These are phyloP conservation scores for Saturnia pavonia DNA, from an alignment of 2,888 invertebrate genomes.

Conservation along the genomic window DNA sequence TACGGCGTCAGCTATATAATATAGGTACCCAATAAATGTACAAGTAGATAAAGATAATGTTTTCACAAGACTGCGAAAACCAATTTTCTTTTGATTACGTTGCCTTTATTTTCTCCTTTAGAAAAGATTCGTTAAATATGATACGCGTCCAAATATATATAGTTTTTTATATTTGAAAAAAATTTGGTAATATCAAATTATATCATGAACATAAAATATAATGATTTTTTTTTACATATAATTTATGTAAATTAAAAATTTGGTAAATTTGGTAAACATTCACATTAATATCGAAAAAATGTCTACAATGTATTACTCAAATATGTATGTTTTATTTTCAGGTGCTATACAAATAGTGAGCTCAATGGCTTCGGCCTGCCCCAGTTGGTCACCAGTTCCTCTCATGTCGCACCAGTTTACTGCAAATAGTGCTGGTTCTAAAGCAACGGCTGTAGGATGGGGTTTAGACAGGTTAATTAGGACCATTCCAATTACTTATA, in stretches of 20 bases:
- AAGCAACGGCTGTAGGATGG: slow-evolving; percentile 64
- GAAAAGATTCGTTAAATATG: not conserved
- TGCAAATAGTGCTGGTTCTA: slow-evolving; percentile 39
- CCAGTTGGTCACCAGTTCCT: slow-evolving; percentile 57
- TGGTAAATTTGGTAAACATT: not conserved
- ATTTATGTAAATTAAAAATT: not conserved
- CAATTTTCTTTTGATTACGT: not conserved
- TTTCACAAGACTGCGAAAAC: not conserved
- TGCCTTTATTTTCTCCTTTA: not conserved
- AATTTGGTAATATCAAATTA: not conserved
- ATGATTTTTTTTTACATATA: not conserved
- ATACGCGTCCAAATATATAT: not conserved
- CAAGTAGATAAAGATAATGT: not conserved
- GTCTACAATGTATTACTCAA: not conserved
- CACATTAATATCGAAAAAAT: not conserved
- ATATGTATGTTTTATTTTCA: slow-evolving; percentile 27
- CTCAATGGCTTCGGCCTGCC: slow-evolving; percentile 59
- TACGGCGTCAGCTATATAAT: slow-evolving; percentile 56
- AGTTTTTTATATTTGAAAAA: not conserved
- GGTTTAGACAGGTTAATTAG: slow-evolving; percentile 61
- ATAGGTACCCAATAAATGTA: slow-evolving; percentile 46
- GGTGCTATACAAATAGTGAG: slow-evolving; percentile 63
- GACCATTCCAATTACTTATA: not conserved
- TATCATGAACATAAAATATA: not conserved
- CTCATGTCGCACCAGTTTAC: slow-evolving; percentile 63